A percentile compares a stretch with the other conserved stretches of the same genome.
Evolutionary conservation across 2,797 vertebrate genomes (phyloP).

Genomic region (Gymnoscopelus braueri): DNA sequence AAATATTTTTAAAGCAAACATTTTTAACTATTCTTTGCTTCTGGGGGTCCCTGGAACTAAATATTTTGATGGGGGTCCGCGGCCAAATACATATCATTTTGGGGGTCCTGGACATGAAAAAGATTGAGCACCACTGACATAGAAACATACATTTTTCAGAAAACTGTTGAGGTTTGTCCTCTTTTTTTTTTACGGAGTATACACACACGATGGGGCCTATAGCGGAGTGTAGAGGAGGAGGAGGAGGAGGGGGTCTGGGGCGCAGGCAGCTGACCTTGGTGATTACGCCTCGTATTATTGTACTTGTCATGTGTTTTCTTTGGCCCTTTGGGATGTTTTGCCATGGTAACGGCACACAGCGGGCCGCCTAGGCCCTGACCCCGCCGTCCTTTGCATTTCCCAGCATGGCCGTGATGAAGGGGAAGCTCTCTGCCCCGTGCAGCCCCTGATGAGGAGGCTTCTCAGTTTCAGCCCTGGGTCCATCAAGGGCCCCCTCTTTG

Average conservation of each 20-base stretch:
- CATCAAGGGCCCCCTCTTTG: not conserved
- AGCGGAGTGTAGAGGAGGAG: constrained; percentile 63
- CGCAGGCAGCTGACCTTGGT: constrained; percentile 76
- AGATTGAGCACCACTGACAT: no score
- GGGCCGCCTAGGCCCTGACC: constrained; percentile 89
- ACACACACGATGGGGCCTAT: constrained; percentile 34
- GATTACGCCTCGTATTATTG: constrained; percentile 86
- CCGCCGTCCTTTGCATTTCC: constrained; percentile 93
- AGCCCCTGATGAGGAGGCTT: constrained; percentile 95
- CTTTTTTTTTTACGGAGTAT: no score
- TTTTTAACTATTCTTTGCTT: no score
- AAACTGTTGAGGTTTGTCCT: no score
- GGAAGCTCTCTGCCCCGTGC: constrained; percentile 79
- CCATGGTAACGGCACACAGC: constrained; percentile 93
- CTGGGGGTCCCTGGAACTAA: no score
- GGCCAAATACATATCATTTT: no score
- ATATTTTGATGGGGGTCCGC: no score
- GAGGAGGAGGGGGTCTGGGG: constrained; percentile 26
- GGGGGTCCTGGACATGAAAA: no score
- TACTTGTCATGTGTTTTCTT: constrained; percentile 94
- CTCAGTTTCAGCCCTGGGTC: constrained; percentile 89
- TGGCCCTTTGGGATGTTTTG: constrained; percentile 90
- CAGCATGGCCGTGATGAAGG: constrained; percentile 93
- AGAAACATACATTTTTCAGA: no score
- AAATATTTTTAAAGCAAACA: no score